Base-by-base conservation (phyloP, 2,888 invertebrate genomes). In the Stenurella melanura region DNA sequence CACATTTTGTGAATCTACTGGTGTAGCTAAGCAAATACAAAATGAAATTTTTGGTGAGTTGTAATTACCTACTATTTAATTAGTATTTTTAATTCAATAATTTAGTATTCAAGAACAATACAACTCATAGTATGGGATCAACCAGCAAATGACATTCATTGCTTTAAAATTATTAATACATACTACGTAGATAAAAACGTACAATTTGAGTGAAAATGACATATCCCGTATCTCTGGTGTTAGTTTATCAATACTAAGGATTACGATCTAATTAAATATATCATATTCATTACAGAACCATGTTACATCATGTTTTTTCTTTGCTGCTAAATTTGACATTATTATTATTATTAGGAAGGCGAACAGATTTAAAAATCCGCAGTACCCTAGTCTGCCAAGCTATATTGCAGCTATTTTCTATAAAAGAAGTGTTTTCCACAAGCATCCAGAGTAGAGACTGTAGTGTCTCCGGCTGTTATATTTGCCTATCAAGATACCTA, bases 1-100 rank as follows among this genome's bases (percentile, higher is more conserved):
- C 50, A 11, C 50, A 56, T 18, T 72, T 63, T 42, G 50, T 57
- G 50, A 21, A 34, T 18, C 26, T 18, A 34, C 17, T 61, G 42
- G 70, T 70, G 63, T 9, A 72, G 61, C 26, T 60, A 60, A n/a
- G 30, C 30, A 26, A 63, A 63, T 21, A 54, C 1, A 72, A 63
- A 72, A 72, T 72, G 72, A 72, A 63, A 63, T 60, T 63, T 56
- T 63, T 72, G 72, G 72, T 72, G 15, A 72, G 72, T 72, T 42
- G 18, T 4, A n/a, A n/a, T 42, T 66, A 15, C 50, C 12, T 15
- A 50, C 2, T 0, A 11, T 66, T 54, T 17, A 30, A 42, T 18
- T 30, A 30, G 54, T n/a, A 2, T 58, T 12, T 21, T 2, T 19
- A 4, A 18, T 56, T 18, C n/a, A 1, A 15, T 18, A 2, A 56